These are phyloP conservation scores for Tetramorium alpestre DNA, from an alignment of 1,140 invertebrate species.

Conservation along the genomic window DNA sequence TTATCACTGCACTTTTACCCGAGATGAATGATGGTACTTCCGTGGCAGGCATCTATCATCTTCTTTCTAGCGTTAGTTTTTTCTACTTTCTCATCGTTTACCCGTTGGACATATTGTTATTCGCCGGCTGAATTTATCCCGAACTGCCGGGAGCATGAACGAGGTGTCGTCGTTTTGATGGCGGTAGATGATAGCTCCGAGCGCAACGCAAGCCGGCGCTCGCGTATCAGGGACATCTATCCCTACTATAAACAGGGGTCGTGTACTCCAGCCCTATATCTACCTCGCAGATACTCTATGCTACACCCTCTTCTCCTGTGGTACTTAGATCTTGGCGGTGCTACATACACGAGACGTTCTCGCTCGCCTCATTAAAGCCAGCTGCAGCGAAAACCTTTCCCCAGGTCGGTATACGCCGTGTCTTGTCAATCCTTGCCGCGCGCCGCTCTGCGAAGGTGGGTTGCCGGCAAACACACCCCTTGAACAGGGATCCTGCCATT, in stretches of 20 bases:
- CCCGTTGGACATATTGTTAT: slow-evolving; percentile 46
- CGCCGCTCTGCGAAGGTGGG: neutral
- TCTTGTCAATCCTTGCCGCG: neutral
- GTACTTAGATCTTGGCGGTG: slow-evolving; percentile 57
- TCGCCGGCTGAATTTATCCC: slow-evolving; percentile 47
- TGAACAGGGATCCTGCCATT: neutral
- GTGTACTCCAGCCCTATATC: slow-evolving; percentile 58
- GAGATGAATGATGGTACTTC: slow-evolving; percentile 16
- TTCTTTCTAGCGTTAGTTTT: slow-evolving; percentile 42
- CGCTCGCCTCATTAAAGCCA: slow-evolving; percentile 67
- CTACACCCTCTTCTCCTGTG: slow-evolving; percentile 46
- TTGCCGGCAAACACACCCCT: slow-evolving; percentile 41
- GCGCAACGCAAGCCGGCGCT: slow-evolving; percentile 24
- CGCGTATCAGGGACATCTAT: slow-evolving; percentile 53
- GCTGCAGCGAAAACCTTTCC: slow-evolving; percentile 41
- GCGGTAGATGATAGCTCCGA: slow-evolving; percentile 41
- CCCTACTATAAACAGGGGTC: slow-evolving; percentile 56
- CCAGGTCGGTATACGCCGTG: neutral
- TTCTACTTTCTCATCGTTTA: slow-evolving; percentile 48
- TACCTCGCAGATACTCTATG: slow-evolving; percentile 49
- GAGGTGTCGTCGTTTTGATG: slow-evolving; percentile 51
- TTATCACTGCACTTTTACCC: slow-evolving; percentile 38
- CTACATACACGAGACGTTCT: slow-evolving; percentile 58
- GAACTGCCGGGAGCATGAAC: slow-evolving; percentile 27
- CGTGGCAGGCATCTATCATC: slow-evolving; percentile 21